Conservation (phyloP, 2,888 invertebrate species). For the Hyles lineata region DNA sequence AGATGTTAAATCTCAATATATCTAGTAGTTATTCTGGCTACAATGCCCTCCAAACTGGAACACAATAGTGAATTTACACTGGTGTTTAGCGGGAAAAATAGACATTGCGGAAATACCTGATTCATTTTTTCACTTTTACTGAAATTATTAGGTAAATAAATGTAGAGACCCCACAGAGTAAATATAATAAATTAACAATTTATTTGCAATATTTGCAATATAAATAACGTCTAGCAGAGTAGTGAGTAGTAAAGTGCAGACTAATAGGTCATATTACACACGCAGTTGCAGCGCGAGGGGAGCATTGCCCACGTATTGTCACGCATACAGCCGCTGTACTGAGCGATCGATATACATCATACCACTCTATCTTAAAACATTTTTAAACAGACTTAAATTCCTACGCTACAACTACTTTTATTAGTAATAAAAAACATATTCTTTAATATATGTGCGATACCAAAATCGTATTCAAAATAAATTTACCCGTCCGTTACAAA, state of each 20-base stretch:
- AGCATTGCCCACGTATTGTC: slow-evolving; percentile 26
- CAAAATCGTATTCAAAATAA: neutral
- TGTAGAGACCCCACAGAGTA: no score
- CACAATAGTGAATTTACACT: no score
- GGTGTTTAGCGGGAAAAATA: no score
- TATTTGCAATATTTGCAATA: neutral
- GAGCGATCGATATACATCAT: slow-evolving; percentile 17
- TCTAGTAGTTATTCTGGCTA: no score
- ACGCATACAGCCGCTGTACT: slow-evolving; percentile 20
- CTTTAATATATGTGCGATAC: neutral
- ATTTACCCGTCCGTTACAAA: neutral
- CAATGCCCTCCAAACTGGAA: no score
- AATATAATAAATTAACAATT: no score
- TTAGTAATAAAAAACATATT: neutral
- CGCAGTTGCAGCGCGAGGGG: slow-evolving; percentile 24
- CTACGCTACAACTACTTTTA: neutral
- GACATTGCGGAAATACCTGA: no score
- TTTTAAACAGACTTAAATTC: neutral
- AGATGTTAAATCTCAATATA: no score
- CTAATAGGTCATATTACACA: slow-evolving; percentile 23
- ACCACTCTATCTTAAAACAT: no score
- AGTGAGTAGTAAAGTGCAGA: neutral
- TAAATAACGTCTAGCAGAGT: neutral
- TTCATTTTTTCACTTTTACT: no score
- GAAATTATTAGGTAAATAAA: no score